Evolutionary conservation across 2,888 invertebrate genomes (phyloP).

Genomic region (Noctua pronuba): DNA sequence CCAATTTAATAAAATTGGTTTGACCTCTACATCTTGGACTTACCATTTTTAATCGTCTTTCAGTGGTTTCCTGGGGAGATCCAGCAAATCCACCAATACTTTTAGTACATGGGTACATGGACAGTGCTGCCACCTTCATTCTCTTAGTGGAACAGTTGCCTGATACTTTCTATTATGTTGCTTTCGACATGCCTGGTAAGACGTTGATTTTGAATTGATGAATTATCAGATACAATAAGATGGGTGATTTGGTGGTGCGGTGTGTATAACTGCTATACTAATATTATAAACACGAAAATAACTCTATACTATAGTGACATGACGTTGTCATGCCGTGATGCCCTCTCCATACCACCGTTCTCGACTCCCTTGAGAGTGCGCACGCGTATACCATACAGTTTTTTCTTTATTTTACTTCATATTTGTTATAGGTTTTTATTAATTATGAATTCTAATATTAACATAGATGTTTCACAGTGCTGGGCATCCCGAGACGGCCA

Average conservation of each 20-base stretch:
- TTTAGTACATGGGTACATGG: slow-evolving; percentile 90
- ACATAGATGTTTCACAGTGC: too few relatives aligned
- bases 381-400: too few relatives aligned
- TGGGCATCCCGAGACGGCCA: too few relatives aligned
- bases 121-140: slow-evolving; percentile 91
- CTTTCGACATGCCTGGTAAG: slow-evolving; percentile 87
- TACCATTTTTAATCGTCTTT: slow-evolving; percentile 50
- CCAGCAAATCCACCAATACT: slow-evolving; percentile 83
- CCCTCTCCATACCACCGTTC: too few relatives aligned
- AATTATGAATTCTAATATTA: too few relatives aligned
- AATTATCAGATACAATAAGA: neutral
- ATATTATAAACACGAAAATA: neutral
- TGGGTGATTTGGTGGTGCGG: neutral
- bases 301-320: neutral
- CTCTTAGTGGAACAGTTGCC: slow-evolving; percentile 87
- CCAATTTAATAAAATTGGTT: neutral
- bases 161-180: slow-evolving; percentile 72
- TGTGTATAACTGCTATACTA: neutral
- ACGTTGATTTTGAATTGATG: neutral
- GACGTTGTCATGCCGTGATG: too few relatives aligned
- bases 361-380: too few relatives aligned
- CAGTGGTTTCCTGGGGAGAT: slow-evolving; percentile 90
- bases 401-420: too few relatives aligned
- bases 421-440: too few relatives aligned
- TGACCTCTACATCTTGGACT: neutral